A percentile compares a stretch with the other conserved stretches of the same genome.
These are phyloP conservation scores for Clarias batrachus DNA, from an alignment of 2,113 vertebrate species.

Conservation along the genomic window DNA sequence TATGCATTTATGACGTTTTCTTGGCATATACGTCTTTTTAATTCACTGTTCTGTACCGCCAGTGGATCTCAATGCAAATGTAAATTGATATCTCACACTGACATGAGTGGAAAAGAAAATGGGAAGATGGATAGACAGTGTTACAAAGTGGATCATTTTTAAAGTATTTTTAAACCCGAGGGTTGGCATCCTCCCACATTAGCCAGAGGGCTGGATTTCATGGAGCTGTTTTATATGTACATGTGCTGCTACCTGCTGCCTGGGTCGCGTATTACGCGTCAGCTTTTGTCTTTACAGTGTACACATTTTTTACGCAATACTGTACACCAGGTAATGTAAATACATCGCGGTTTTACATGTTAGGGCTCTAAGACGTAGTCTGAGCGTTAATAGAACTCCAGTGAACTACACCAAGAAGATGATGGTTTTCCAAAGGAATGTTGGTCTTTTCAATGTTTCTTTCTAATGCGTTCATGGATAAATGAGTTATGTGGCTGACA, in stretches of 20 bases:
- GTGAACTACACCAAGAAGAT: not conserved
- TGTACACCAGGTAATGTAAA: not conserved
- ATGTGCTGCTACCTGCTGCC: slow-evolving; percentile 46
- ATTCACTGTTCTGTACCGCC: not conserved
- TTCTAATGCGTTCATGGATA: not conserved
- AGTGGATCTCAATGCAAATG: not conserved
- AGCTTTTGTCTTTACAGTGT: not conserved
- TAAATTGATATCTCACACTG: not conserved
- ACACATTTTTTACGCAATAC: not conserved
- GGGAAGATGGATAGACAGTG: not conserved
- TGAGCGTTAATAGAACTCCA: not conserved
- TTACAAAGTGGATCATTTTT: not conserved
- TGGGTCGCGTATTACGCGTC: not conserved
- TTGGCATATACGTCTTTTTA: not conserved
- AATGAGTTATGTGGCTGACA: not conserved
- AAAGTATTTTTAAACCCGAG: not conserved
- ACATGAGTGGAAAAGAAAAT: not conserved
- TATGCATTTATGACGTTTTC: not conserved
- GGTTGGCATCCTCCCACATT: slow-evolving; percentile 1
- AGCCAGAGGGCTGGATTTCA: not conserved
- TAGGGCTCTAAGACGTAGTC: not conserved
- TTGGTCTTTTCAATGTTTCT: not conserved
- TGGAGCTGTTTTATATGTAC: slow-evolving; percentile 7
- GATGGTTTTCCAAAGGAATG: not conserved
- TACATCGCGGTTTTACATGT: not conserved